A percentile compares a stretch with the other conserved stretches of the same genome.
Evolutionary conservation across 2,888 invertebrate genomes (phyloP).

Genomic region (Trisateles emortualis): DNA sequence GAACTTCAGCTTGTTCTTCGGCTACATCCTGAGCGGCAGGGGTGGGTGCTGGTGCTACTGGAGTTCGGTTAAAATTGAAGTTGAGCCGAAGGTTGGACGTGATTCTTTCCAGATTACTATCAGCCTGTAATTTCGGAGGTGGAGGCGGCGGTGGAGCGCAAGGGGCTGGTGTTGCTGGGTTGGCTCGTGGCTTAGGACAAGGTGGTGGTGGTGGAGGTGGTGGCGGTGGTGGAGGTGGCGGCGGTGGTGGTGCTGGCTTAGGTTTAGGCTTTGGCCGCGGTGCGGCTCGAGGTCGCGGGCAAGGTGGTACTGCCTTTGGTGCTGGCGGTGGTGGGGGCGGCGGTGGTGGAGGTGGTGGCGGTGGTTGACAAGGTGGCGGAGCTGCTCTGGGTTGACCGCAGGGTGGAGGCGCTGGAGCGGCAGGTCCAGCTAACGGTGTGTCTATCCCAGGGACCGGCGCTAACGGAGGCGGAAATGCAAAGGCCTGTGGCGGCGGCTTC

Average conservation of each 20-base stretch:
- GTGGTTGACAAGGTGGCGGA: slow-evolving; percentile 43
- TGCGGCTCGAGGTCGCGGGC: slow-evolving; percentile 70
- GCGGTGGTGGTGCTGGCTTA: slow-evolving; percentile 50
- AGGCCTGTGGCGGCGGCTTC: slow-evolving; percentile 67
- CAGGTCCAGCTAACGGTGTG: slow-evolving; percentile 56
- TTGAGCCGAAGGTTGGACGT: slow-evolving; percentile 75
- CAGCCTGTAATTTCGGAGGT: slow-evolving; percentile 59
- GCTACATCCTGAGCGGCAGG: slow-evolving; percentile 35
- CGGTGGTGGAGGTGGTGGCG: slow-evolving; percentile 44
- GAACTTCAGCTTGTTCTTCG: slow-evolving; percentile 38
- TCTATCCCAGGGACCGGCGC: slow-evolving; percentile 79
- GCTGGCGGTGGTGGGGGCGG: slow-evolving; percentile 57
- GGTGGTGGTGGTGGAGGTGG: slow-evolving; percentile 69
- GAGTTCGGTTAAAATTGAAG: slow-evolving; percentile 76
- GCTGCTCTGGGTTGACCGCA: slow-evolving; percentile 56
- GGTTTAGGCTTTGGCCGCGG: slow-evolving; percentile 60
- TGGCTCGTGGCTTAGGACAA: slow-evolving; percentile 71
- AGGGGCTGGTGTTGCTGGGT: slow-evolving; percentile 71
- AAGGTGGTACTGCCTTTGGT: slow-evolving; percentile 67
- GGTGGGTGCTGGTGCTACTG: slow-evolving; percentile 51
- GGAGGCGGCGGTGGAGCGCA: slow-evolving; percentile 64
- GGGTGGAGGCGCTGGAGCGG: slow-evolving; percentile 53
- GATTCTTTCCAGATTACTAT: slow-evolving; percentile 68
- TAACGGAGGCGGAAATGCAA: slow-evolving; percentile 76
- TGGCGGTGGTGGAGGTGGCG: slow-evolving; percentile 60